Evolutionary conservation across 2,888 invertebrate species (phyloP).

Genomic region (Parnassius orleans): DNA sequence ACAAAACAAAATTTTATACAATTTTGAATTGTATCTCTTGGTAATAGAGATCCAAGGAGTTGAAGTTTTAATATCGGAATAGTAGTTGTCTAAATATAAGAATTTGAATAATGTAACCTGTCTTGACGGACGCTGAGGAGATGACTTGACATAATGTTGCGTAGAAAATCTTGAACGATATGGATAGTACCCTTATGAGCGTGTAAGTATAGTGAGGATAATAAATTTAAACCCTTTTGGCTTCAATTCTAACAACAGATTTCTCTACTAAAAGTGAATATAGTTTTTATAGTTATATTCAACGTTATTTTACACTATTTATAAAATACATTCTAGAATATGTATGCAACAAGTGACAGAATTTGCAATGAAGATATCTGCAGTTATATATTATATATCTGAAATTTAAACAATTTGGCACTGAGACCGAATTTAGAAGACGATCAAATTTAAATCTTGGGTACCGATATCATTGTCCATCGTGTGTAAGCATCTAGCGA

Average conservation of each 20-base stretch:
- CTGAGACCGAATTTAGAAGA: too few species aligned
- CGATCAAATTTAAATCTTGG: too few species aligned
- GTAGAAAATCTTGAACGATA: constrained; percentile 51
- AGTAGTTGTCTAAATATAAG: constrained; percentile 52
- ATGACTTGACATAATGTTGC: constrained; percentile 74
- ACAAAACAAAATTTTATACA: constrained; percentile 6
- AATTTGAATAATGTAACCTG: constrained; percentile 78
- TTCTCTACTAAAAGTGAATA: too few species aligned
- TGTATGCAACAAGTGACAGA: too few species aligned
- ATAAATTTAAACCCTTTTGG: background rate
- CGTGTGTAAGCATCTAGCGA: too few species aligned
- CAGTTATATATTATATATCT: too few species aligned
- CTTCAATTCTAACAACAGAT: background rate
- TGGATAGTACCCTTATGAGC: constrained; percentile 42
- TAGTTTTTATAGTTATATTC: too few species aligned
- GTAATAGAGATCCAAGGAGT: constrained; percentile 29
- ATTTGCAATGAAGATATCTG: too few species aligned
- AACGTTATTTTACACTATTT: too few species aligned
- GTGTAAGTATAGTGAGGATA: constrained; percentile 30
- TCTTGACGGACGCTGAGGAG: constrained; percentile 60
- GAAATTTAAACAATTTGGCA: too few species aligned
- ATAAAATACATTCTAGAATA: too few species aligned
- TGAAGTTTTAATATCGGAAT: constrained; percentile 32
- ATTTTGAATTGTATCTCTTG: constrained; percentile 36
- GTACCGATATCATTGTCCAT: too few species aligned